Percentiles rank a stretch among this genome's conserved stretches.
These are phyloP conservation scores for Oxyura jamaicensis DNA, from an alignment of 2,113 vertebrate genomes.

Conservation along the genomic window DNA sequence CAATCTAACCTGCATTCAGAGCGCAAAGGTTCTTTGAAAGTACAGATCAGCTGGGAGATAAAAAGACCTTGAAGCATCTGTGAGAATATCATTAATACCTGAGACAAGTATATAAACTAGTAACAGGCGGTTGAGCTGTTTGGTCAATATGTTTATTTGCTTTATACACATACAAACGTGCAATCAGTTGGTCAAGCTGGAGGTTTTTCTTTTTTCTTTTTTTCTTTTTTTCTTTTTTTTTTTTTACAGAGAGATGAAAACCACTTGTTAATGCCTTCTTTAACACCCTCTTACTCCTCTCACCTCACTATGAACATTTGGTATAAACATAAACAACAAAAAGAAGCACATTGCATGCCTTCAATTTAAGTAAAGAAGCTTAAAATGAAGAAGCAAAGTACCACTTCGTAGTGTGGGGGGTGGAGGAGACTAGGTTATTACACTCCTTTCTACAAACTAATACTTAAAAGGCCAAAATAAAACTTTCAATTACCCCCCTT, in stretches of 20 bases:
- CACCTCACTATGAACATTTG: neutral
- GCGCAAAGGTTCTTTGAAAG: neutral
- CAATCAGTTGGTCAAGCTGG: neutral
- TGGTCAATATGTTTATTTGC: neutral
- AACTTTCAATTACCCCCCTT: neutral
- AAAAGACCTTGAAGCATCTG: neutral
- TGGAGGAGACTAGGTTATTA: neutral
- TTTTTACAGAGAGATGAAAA: neutral
- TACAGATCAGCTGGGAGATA: neutral
- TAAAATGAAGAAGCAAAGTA: neutral
- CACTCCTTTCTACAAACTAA: neutral
- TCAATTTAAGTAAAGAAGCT: slow-evolving; percentile 1
- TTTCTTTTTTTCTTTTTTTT: neutral
- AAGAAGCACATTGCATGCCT: neutral
- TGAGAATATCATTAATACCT: neutral
- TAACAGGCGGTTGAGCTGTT: neutral
- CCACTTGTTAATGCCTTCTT: neutral
- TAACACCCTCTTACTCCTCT: neutral
- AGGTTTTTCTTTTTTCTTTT: neutral
- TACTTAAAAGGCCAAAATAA: neutral
- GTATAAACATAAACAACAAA: neutral
- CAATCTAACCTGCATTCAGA: neutral
- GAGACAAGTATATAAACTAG: neutral
- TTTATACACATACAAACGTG: neutral
- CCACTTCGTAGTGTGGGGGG: neutral